Evolutionary conservation across 2,113 vertebrate species (phyloP).

Genomic region (Cariama cristata): DNA sequence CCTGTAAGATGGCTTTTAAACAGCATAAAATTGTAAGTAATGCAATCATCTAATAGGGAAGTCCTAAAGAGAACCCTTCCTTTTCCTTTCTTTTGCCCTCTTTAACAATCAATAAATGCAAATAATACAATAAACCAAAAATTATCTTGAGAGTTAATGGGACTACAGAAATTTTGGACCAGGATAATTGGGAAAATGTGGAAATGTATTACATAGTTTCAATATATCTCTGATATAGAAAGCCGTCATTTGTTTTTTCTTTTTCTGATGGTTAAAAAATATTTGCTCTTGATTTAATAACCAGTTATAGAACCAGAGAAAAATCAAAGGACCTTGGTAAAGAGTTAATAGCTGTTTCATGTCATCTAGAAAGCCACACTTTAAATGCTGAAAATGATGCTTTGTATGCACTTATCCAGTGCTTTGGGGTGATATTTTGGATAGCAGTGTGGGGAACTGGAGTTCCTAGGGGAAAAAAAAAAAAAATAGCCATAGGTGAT

Average conservation of each 20-base stretch:
- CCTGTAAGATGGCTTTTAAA: not conserved
- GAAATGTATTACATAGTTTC: constrained; percentile 2
- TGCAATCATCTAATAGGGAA: not conserved
- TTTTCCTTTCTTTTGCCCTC: not conserved
- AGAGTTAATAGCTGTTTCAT: not conserved
- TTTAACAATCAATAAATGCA: not conserved
- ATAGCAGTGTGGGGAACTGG: not conserved
- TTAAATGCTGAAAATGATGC: not conserved
- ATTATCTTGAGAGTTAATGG: not conserved
- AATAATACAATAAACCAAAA: not conserved
- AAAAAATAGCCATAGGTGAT: not conserved
- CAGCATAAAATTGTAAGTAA: not conserved
- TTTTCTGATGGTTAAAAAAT: not conserved
- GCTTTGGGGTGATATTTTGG: not conserved
- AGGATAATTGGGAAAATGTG: not conserved
- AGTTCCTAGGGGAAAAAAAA: not conserved
- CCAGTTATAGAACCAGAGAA: not conserved
- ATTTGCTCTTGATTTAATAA: not conserved
- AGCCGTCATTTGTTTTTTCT: not conserved
- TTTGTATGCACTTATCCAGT: not conserved
- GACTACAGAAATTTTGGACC: not conserved
- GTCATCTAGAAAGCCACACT: not conserved
- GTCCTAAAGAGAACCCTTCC: not conserved
- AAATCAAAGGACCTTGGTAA: not conserved
- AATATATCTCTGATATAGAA: not conserved